These are phyloP conservation scores for Oreochromis spilurus DNA, from an alignment of 2,113 vertebrate genomes.

Conservation along the genomic window DNA sequence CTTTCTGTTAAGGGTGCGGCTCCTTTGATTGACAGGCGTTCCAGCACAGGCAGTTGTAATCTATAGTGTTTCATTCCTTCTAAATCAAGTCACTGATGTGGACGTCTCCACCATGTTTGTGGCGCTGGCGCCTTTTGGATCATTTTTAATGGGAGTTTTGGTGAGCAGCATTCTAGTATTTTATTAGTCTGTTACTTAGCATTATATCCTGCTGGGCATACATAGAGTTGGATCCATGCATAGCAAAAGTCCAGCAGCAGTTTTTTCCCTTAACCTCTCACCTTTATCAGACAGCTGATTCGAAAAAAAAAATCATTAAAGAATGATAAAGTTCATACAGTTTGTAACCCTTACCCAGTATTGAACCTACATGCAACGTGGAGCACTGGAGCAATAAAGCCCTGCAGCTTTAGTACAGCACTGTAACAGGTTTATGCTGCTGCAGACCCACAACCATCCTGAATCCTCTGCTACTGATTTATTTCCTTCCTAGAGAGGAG, in stretches of 20 bases:
- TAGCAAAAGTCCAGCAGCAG: neutral
- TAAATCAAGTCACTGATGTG: neutral
- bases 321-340: neutral
- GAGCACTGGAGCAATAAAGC: neutral
- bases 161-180: neutral
- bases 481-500: neutral
- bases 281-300: neutral
- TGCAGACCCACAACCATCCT: neutral
- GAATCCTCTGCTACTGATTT: neutral
- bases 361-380: neutral
- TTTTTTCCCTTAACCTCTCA: neutral
- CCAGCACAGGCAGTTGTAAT: neutral
- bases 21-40: neutral
- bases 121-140: neutral
- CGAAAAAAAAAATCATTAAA: neutral
- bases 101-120: neutral
- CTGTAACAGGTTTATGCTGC: neutral
- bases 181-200: neutral
- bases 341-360: neutral
- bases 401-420: neutral
- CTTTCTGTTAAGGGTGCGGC: neutral
- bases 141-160: neutral
- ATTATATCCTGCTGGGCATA: neutral
- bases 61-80: neutral
- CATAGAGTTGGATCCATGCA: neutral